Base-by-base conservation (phyloP, 1,140 invertebrate species). In the Aphelenchoides avenae region DNA sequence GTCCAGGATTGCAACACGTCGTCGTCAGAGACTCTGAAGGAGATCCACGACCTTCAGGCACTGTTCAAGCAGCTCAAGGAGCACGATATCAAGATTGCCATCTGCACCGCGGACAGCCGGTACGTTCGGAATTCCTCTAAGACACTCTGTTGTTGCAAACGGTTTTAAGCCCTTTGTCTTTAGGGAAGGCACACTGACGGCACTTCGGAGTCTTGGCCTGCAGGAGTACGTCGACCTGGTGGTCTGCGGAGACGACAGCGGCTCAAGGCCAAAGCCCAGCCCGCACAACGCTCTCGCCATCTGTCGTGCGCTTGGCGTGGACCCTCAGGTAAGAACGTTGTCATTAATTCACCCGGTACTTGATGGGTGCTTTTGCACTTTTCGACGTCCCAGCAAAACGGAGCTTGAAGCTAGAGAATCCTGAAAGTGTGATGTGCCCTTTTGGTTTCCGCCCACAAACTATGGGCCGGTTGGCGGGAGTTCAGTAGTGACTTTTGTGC, bases 191-290 rank as follows among this genome's bases (percentile, higher is more conserved):
- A 80, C 80, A 5, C 29, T 76, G 36, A 66, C 68, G 2, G 69
- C 75, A 0, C 53, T 81, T 7, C 54, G 66, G 39, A 63, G 68
- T 22, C 54, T 80, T 5, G 72, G 68, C 13, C 60, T 80, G 1
- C 56, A 62, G 22, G 20, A 64, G 18, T 57, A 63, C 33, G 67
- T 75, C n/a, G 81, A 82, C 56, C 61, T 75, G 49, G 58, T 82
- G 3, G 77, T 81, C 24, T 82, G 80, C 59, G 80, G 80, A 3
- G 81, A 82, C 64, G 80, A 82, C 61, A 61, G 66, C 0, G 62
- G 68, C 20, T 77, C 70, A 1, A 48, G 72, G 37, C 80, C 80
- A 7, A 81, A 82, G 64, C 80, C 80, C 6, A 67, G 74, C 49
- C 80, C 80, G 18, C 70, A 79, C 59, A 81, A 80, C 54, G 81